Conservation (phyloP, 1,140 invertebrate genomes). For the Maconellicoccus hirsutus region DNA sequence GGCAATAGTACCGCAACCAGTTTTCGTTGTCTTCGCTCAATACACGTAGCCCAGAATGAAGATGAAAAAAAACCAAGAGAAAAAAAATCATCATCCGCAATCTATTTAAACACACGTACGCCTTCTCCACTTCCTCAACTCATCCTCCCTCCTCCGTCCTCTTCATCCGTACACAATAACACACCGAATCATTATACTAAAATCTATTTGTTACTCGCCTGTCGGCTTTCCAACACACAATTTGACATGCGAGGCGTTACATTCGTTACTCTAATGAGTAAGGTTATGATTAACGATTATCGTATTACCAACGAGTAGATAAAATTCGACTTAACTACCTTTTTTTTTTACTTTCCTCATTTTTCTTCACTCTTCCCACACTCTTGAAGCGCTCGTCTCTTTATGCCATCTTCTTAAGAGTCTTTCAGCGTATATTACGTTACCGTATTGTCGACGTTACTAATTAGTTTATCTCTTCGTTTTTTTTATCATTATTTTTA, state of each 20-base stretch:
- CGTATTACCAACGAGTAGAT: neutral
- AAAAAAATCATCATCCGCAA: slow-evolving; percentile 7
- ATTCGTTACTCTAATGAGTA: slow-evolving; percentile 16
- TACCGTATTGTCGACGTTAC: no score
- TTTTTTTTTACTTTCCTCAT: no score
- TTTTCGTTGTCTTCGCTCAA: neutral
- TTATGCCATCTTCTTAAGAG: no score
- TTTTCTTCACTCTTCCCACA: no score
- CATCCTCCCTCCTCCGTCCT: neutral
- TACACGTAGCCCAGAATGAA: neutral
- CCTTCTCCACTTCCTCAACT: no score
- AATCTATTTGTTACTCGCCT: slow-evolving; percentile 14
- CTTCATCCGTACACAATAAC: neutral
- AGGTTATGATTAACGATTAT: slow-evolving; percentile 16
- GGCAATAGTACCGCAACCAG: neutral
- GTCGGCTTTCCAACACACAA: neutral
- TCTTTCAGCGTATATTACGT: no score
- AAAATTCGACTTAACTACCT: no score
- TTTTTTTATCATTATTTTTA: no score
- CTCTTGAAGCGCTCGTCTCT: no score
- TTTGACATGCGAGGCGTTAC: slow-evolving; percentile 11
- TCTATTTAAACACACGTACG: slow-evolving; percentile 15
- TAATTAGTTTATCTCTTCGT: no score
- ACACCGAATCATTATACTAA: neutral
- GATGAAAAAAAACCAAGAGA: neutral